phyloP scores from a whole-genome alignment of 2,113 vertebrate species.

The Trachemys scripta region DNA sequence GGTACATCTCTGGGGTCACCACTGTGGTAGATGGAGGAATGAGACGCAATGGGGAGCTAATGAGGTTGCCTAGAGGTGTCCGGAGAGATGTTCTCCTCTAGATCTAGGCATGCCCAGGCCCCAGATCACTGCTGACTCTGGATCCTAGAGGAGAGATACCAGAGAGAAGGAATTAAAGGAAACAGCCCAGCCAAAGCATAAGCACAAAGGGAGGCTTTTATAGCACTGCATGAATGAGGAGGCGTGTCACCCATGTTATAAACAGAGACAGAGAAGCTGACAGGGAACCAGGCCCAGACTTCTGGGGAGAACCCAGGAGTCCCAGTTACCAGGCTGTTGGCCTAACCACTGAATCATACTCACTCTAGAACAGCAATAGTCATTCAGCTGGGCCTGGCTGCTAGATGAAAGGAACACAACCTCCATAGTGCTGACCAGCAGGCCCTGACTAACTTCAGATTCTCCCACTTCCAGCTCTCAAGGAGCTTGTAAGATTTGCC shows the following conservation, averaged over 20 bases:
- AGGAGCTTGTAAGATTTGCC: not conserved
- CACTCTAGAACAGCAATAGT: not conserved
- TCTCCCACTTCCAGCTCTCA: not conserved
- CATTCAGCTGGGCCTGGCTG: not conserved
- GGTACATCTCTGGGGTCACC: rapidly evolving
- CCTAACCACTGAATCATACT: not conserved
- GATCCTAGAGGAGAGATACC: not conserved
- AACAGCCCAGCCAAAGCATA: not conserved
- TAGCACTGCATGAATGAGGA: not conserved
- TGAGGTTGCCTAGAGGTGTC: rapidly evolving
- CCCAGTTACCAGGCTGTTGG: not conserved
- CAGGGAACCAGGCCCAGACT: not conserved
- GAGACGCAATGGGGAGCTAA: not conserved
- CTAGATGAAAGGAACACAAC: not conserved
- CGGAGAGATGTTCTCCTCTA: not conserved
- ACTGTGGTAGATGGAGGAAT: rapidly evolving
- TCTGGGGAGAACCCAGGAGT: not conserved
- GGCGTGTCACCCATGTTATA: not conserved
- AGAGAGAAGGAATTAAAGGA: not conserved
- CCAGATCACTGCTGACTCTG: not conserved
- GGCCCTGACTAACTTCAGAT: not conserved
- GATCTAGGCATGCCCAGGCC: not conserved
- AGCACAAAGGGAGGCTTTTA: not conserved
- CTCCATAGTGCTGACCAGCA: not conserved
- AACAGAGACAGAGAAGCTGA: not conserved